Percentiles rank a stretch among this genome's conserved stretches.
Evolutionary conservation across 1,140 invertebrate species (phyloP).

Genomic region (Phthorimaea operculella): DNA sequence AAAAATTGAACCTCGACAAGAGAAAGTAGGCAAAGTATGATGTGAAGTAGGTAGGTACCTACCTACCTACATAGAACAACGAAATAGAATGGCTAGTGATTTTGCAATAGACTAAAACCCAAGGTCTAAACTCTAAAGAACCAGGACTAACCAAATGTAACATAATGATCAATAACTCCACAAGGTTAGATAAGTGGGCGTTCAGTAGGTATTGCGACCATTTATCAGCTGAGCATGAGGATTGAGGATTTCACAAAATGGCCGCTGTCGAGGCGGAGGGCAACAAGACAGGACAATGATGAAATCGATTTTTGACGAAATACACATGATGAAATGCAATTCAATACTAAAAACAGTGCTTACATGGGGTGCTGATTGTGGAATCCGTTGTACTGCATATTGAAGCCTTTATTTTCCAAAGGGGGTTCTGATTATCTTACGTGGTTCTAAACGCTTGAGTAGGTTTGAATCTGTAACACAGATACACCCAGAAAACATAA

Average conservation of each 20-base stretch:
- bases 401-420: constrained; percentile 29
- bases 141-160: too few relatives aligned
- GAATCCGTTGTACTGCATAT: constrained; percentile 67
- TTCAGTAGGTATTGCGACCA: constrained; percentile 4
- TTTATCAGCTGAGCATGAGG: constrained; percentile 54
- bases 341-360: constrained; percentile 25
- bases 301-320: constrained; percentile 1
- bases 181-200: too few relatives aligned
- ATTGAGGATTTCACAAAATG: constrained; percentile 57
- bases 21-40: too few relatives aligned
- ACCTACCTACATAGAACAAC: too few relatives aligned
- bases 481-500: constrained; percentile 12
- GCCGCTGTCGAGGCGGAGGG: constrained; percentile 32
- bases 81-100: too few relatives aligned
- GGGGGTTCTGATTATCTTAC: constrained; percentile 23
- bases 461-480: constrained; percentile 56
- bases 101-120: too few relatives aligned
- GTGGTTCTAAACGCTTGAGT: constrained; percentile 56
- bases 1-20: too few relatives aligned
- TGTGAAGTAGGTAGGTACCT: too few relatives aligned
- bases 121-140: too few relatives aligned
- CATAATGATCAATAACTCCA: too few relatives aligned
- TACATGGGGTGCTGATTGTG: constrained; percentile 66
- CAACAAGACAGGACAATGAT: constrained; percentile 4
- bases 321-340: constrained; percentile 3